Evolutionary conservation across 2,888 invertebrate genomes (phyloP).

Genomic region (Eugnorisma glareosa): DNA sequence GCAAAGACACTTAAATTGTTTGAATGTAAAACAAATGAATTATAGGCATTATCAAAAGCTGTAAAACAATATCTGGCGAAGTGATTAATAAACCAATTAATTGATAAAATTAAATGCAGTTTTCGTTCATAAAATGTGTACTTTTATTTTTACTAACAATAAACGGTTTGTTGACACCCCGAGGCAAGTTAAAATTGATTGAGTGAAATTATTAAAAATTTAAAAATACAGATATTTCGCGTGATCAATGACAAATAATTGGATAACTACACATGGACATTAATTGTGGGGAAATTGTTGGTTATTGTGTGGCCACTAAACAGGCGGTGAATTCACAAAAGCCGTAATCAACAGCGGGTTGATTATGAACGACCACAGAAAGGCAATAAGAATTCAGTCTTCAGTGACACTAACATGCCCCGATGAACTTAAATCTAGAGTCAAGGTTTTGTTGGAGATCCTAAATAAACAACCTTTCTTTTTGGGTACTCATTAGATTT

Average conservation of each 20-base stretch:
- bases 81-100: conserved; percentile 28
- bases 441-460: not conserved
- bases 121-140: conserved; percentile 4
- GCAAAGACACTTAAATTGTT: not conserved
- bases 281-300: conserved; percentile 49
- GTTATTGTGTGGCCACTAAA: conserved; percentile 23
- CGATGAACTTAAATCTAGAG: not conserved
- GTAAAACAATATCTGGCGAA: conserved; percentile 10
- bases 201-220: conserved; percentile 33
- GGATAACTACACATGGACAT: conserved; percentile 54
- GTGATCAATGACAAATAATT: conserved; percentile 66
- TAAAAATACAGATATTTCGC: conserved; percentile 50
- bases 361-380: not conserved
- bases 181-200: conserved; percentile 50
- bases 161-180: conserved; percentile 38
- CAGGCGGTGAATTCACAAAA: not conserved
- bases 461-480: not conserved
- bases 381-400: not conserved
- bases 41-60: conserved; percentile 14
- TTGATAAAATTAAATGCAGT: conserved; percentile 20
- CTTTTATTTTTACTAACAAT: conserved; percentile 36
- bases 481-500: not conserved
- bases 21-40: not conserved
- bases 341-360: not conserved
- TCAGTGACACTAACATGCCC: too few species aligned